Evolutionary conservation across 2,797 vertebrate species (phyloP).

Genomic region (Coracias cyanogaster): DNA sequence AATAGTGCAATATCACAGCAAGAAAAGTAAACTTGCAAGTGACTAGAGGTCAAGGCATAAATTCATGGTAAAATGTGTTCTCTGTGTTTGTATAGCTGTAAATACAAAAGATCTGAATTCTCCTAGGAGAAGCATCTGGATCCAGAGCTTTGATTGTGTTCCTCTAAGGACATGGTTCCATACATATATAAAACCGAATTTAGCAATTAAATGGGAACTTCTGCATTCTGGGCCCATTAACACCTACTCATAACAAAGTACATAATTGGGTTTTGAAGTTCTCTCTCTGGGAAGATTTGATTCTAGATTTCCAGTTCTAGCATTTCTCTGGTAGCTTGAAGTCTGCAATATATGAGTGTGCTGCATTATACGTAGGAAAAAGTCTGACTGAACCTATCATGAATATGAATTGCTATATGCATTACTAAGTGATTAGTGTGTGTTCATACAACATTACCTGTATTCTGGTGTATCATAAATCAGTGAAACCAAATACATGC

Average conservation of each 20-base stretch:
- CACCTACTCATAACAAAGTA: neutral
- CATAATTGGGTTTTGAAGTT: neutral
- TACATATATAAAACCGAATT: neutral
- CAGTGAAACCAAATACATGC: neutral
- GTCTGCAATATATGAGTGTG: neutral
- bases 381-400: neutral
- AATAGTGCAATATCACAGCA: neutral
- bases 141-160: neutral
- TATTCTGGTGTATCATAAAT: neutral
- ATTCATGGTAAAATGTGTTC: slow-evolving; percentile 1
- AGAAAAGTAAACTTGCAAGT: neutral
- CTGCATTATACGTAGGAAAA: neutral
- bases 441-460: neutral
- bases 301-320: neutral
- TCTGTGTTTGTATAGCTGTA: slow-evolving; percentile 31
- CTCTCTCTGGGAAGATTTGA: neutral
- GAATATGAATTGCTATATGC: neutral
- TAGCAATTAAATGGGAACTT: neutral
- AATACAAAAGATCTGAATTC: neutral
- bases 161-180: neutral
- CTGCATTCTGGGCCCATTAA: neutral
- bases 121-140: neutral
- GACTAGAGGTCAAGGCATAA: neutral
- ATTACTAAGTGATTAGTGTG: neutral
- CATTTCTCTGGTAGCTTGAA: neutral